Evolutionary conservation across 1,140 invertebrate species (phyloP).

Genomic region (Leptopilina boulardi): DNA sequence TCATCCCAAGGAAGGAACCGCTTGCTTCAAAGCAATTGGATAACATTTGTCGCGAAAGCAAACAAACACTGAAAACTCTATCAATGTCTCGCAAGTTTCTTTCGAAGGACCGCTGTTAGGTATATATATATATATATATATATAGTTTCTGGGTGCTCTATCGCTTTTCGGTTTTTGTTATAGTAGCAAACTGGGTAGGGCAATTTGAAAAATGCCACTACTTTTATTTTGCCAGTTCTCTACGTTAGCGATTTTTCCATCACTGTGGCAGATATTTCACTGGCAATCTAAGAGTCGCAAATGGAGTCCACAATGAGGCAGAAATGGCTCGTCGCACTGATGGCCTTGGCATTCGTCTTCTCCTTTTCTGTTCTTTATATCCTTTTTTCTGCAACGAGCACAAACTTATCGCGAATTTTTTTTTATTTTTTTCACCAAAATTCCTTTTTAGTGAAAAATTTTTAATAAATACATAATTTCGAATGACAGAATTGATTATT

Average conservation of each 20-base stretch:
- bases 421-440: conserved; percentile 1
- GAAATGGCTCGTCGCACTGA: conserved; percentile 72
- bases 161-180: conserved; percentile 73
- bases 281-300: conserved; percentile 76
- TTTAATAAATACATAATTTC: neutral
- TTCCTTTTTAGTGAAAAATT: neutral
- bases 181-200: conserved; percentile 50
- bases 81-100: conserved; percentile 72
- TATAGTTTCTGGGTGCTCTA: conserved; percentile 54
- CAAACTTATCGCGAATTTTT: conserved; percentile 35
- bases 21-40: conserved; percentile 53
- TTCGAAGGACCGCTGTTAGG: conserved; percentile 61
- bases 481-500: conserved; percentile 51
- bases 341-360: conserved; percentile 72
- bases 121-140: conserved; percentile 49
- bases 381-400: neutral
- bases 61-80: conserved; percentile 67
- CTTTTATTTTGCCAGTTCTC: conserved; percentile 74
- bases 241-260: conserved; percentile 76
- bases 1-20: conserved; percentile 44
- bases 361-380: conserved; percentile 57
- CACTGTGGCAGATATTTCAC: conserved; percentile 74
- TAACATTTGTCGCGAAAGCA: conserved; percentile 67
- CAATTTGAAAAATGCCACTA: conserved; percentile 71
- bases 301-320: conserved; percentile 76